These are phyloP conservation scores for Aleiodes testaceus DNA, from an alignment of 2,888 invertebrate species.

Conservation along the genomic window DNA sequence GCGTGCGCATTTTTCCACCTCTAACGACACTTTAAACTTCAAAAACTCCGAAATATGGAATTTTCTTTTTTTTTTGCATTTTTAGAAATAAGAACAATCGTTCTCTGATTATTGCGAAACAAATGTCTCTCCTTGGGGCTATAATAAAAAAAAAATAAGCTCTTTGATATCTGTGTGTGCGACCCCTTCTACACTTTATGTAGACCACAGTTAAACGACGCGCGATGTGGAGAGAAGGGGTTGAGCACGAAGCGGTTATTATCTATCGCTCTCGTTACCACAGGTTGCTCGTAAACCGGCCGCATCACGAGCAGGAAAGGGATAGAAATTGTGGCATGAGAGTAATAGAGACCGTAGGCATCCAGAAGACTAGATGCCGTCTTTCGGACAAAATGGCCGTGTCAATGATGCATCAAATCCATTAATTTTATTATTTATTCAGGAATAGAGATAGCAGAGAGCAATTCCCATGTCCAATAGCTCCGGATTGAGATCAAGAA, in stretches of 20 bases:
- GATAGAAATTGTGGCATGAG: slow-evolving; percentile 64
- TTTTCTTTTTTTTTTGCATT: neutral
- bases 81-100: no score
- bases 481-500: slow-evolving; percentile 70
- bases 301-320: slow-evolving; percentile 67
- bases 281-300: slow-evolving; percentile 74
- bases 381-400: neutral
- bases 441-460: neutral
- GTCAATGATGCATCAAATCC: no score
- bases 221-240: slow-evolving; percentile 49
- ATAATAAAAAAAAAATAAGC: slow-evolving; percentile 5
- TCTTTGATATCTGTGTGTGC: slow-evolving; percentile 35
- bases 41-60: neutral
- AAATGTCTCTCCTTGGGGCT: neutral
- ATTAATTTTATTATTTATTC: no score
- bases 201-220: slow-evolving; percentile 32
- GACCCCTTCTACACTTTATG: slow-evolving; percentile 27
- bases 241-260: slow-evolving; percentile 71
- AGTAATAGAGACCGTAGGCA: slow-evolving; percentile 50
- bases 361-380: slow-evolving; percentile 27
- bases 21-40: slow-evolving; percentile 48
- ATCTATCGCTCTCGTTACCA: slow-evolving; percentile 74
- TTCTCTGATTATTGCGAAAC: no score
- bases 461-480: slow-evolving; percentile 39
- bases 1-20: slow-evolving; percentile 39